A percentile compares a stretch with the other conserved stretches of the same genome.
These are phyloP conservation scores for Taurulus bubalis DNA, from an alignment of 2,113 vertebrate genomes.

Conservation along the genomic window DNA sequence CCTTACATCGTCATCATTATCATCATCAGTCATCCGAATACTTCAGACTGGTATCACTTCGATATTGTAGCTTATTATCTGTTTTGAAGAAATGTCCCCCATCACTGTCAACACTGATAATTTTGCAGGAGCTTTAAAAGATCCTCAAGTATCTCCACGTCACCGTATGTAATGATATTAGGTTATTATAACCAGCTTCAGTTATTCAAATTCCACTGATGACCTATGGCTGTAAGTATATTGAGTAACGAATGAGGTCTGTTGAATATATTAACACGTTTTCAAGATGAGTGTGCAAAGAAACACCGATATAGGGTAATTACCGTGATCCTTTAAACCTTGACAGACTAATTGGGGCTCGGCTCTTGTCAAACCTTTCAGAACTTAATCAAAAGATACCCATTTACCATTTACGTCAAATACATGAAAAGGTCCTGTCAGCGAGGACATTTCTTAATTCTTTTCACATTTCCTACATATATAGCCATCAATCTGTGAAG, in stretches of 20 bases:
- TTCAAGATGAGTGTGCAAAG: constrained; percentile 10
- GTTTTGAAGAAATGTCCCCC: neutral
- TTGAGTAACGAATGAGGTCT: neutral
- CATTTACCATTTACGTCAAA: constrained; percentile 10
- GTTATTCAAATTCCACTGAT: neutral
- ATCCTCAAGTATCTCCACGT: neutral
- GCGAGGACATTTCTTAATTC: neutral
- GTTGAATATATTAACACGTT: constrained; percentile 8
- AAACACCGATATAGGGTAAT: constrained; percentile 4
- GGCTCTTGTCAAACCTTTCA: constrained; percentile 20
- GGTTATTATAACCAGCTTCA: neutral
- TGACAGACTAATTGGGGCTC: constrained; percentile 10
- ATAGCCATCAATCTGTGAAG: neutral
- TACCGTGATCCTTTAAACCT: constrained; percentile 20
- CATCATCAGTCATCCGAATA: neutral
- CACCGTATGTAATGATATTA: neutral
- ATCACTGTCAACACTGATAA: neutral
- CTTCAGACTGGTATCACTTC: neutral
- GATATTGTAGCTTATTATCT: neutral
- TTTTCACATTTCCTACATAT: neutral
- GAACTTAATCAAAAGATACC: constrained; percentile 27
- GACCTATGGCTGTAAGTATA: neutral
- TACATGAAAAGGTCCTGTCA: neutral
- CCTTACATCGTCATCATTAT: neutral
- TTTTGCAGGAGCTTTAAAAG: neutral